These are phyloP conservation scores for Parambassis ranga DNA, from an alignment of 2,797 vertebrate species.

Conservation along the genomic window DNA sequence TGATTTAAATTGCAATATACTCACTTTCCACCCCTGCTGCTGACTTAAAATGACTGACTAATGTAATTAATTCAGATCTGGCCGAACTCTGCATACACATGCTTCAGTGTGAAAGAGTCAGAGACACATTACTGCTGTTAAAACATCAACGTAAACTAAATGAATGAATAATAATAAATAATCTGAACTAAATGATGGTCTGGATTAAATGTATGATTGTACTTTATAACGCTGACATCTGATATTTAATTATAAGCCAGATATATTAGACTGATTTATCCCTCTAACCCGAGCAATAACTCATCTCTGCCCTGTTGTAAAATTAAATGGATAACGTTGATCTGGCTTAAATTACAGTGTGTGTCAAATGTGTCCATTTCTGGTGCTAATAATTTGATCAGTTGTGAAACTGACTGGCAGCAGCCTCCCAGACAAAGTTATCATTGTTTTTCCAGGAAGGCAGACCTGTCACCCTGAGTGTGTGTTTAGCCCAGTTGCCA, in stretches of 20 bases:
- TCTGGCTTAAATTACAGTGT: slow-evolving; percentile 33
- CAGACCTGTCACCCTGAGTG: slow-evolving; percentile 52
- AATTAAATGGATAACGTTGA: slow-evolving; percentile 26
- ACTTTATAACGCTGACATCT: slow-evolving; percentile 26
- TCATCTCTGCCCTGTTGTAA: slow-evolving; percentile 26
- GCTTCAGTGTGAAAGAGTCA: not conserved
- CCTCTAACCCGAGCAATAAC: slow-evolving; percentile 14
- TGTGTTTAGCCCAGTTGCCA: slow-evolving; percentile 64
- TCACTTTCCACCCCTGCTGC: slow-evolving; percentile 25
- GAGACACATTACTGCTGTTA: not conserved
- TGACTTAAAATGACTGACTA: slow-evolving; percentile 16
- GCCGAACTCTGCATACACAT: not conserved
- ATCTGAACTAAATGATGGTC: slow-evolving; percentile 23
- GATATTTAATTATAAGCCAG: slow-evolving; percentile 58
- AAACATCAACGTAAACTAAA: not conserved
- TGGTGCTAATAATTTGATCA: slow-evolving; percentile 30
- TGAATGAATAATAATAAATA: slow-evolving; percentile 2
- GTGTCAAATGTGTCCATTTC: slow-evolving; percentile 24
- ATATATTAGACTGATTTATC: slow-evolving; percentile 47
- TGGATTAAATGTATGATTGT: slow-evolving; percentile 26
- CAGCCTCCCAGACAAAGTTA: slow-evolving; percentile 46
- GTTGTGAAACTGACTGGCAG: slow-evolving; percentile 22
- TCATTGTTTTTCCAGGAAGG: slow-evolving; percentile 68
- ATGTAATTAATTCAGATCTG: slow-evolving; percentile 18
- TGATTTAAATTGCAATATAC: slow-evolving; percentile 30